Evolutionary conservation across 1,140 invertebrate species (phyloP), one percentile per base, ranked within the genome.

Genomic region (Goniozus legneri): DNA sequence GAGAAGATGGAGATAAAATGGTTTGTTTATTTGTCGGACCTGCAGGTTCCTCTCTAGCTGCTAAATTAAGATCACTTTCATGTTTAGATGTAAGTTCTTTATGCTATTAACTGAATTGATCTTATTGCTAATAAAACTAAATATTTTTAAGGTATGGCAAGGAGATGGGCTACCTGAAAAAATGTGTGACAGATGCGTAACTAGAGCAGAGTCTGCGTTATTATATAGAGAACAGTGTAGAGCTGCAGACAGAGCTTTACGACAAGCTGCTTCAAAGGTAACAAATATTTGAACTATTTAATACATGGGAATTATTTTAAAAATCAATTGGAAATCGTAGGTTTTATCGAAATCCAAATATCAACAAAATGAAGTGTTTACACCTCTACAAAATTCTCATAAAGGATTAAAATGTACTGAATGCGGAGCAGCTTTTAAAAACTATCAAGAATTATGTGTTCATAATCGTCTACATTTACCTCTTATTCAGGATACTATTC

Each of bases 1-100:
- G 72, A 42, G 73, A 76, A 44, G 73, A 76, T 39, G 65, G 68
- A n/a, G 69, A 73, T 27, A 75, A 75, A 59, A 76, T 76, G 72
- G 56, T 74, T 41, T 76, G 65, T 54, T 55, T 76, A n/a, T 76
- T 76, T 44, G 62, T 74, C 39, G 73, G 72, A 3, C 72, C 73
- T 2, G 65, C 71, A 8, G 67, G 67, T 8, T 75, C 73, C 8
- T 76, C 73, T 13, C 62, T 76, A 3, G 73, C 72, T 43, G 71
- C 73, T 7, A 76, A 76, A 62, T 40, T 76, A 7, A 54, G 71
- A 52, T 73, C 73, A 6, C 56, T 75, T 8, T 76, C 73, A 1
- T 73, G 71, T 42, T 56, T 76, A 24, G 69, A 76, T 60, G 71
- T 74, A 55, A 52, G 14, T 13, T n/a, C 6, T 21, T 24, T 16